Evolutionary conservation across 2,797 vertebrate species (phyloP), one percentile per base, ranked within the genome.

Genomic region (Microchirus variegatus): DNA sequence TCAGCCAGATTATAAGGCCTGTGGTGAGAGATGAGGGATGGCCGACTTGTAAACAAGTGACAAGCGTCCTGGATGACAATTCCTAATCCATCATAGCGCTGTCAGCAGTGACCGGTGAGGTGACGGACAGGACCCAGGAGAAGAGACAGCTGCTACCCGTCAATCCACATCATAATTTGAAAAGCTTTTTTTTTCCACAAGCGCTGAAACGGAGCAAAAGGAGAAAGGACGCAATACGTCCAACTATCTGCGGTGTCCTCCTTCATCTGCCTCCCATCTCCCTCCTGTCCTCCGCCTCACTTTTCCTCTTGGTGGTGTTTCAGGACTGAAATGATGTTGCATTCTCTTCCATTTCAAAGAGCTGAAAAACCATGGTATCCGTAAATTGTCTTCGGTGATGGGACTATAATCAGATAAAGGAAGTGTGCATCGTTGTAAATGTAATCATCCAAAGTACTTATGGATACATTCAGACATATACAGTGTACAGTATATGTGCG

Each of bases 21-120:
- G 80, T 83, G 85, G 73, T 87, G 88, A 87, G 88, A 90, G 89
- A 92, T 93, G 92, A 93, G 88, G 89, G 91, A 93, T 90, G 89
- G 90, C 84, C 70, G 78, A 84, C 91, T 93, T 91, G 92, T 93
- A 93, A 93, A 92, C 93, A 91, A 92, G 90, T 91, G 92, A 92
- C 91, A 92, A 92, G 91, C 82, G 86, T 91, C 91, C 87, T 80
- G 90, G 90, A 90, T 93, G 92, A 93, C 93, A 93, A 92, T 93
- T 92, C 92, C 91, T 93, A 92, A 94, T 94, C 92, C 92, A 93
- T 94, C 93, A 94, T 92, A 91, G 91, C 59, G 90, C 89, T 93
- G 92, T 93, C 91, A 91, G 82, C 54, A 52, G 73, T 83, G 89
- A 89, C 80, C 81, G 61, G 81, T 38, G 70, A 80, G 90, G 83